A percentile compares a stretch with the other conserved stretches of the same genome.
phyloP scores from a whole-genome alignment of 2,888 invertebrate genomes.

The Rapana venosa region DNA sequence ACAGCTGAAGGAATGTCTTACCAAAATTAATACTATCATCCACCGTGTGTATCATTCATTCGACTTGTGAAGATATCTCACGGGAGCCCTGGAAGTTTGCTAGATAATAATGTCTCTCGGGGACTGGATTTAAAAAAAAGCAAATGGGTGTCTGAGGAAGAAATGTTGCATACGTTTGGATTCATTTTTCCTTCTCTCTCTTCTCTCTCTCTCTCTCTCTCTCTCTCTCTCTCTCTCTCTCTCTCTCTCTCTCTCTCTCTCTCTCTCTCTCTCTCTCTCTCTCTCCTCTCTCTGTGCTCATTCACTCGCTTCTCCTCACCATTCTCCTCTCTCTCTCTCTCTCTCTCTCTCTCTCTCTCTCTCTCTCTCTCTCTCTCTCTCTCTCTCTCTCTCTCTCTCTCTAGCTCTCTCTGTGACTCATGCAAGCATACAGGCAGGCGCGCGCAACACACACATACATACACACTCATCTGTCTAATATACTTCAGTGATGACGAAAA shows the following conservation, averaged over 20 bases:
- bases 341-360: background rate
- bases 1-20: too few relatives aligned
- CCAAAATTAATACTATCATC: too few relatives aligned
- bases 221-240: background rate
- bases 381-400: background rate
- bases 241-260: background rate
- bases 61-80: too few relatives aligned
- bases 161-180: too few relatives aligned
- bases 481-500: too few relatives aligned
- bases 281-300: background rate
- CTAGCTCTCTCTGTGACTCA: background rate
- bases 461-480: too few relatives aligned
- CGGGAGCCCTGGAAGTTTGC: too few relatives aligned
- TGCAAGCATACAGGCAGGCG: background rate
- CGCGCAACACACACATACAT: background rate
- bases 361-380: background rate
- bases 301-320: background rate
- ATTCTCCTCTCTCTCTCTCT: background rate
- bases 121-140: too few relatives aligned
- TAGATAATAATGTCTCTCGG: too few relatives aligned
- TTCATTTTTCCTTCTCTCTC: background rate
- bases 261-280: background rate
- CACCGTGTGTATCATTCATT: too few relatives aligned
- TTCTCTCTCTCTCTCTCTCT: background rate
- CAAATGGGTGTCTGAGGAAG: too few relatives aligned